A percentile compares a stretch with the other conserved stretches of the same genome.
phyloP scores from a whole-genome alignment of 1,140 invertebrate genomes.

The Cydia strobilella region DNA sequence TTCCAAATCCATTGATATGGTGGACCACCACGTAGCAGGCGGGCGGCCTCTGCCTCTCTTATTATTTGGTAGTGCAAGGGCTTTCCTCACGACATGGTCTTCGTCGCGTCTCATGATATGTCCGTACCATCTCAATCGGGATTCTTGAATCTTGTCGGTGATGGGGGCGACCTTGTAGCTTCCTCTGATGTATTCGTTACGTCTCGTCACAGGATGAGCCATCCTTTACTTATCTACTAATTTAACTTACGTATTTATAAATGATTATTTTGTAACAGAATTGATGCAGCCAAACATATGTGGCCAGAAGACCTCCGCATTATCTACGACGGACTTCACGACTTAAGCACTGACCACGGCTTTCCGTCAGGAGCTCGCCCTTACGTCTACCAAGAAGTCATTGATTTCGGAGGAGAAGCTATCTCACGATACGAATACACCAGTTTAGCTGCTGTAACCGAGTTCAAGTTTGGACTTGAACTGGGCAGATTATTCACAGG shows the following conservation, averaged over 20 bases:
- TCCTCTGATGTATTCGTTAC: too few species aligned
- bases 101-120: too few species aligned
- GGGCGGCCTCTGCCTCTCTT: too few species aligned
- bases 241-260: not conserved
- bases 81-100: too few species aligned
- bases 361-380: conserved; percentile 82
- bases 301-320: conserved; percentile 86
- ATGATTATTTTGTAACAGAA: conserved; percentile 61
- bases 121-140: too few species aligned
- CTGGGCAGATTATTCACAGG: conserved; percentile 69
- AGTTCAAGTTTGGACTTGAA: conserved; percentile 82
- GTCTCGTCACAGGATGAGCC: too few species aligned
- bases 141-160: too few species aligned
- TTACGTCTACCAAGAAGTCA: conserved; percentile 91
- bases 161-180: too few species aligned
- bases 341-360: conserved; percentile 82
- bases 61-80: too few species aligned
- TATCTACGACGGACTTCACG: conserved; percentile 82
- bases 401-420: conserved; percentile 86
- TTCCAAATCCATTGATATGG: too few species aligned
- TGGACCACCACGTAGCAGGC: too few species aligned
- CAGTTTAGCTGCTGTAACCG: conserved; percentile 85
- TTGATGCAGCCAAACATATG: conserved; percentile 91
- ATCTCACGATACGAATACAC: conserved; percentile 85
- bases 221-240: not conserved